These are phyloP conservation scores for Babyrousa celebensis DNA, from an alignment of 2,797 vertebrate genomes.

Conservation along the genomic window DNA sequence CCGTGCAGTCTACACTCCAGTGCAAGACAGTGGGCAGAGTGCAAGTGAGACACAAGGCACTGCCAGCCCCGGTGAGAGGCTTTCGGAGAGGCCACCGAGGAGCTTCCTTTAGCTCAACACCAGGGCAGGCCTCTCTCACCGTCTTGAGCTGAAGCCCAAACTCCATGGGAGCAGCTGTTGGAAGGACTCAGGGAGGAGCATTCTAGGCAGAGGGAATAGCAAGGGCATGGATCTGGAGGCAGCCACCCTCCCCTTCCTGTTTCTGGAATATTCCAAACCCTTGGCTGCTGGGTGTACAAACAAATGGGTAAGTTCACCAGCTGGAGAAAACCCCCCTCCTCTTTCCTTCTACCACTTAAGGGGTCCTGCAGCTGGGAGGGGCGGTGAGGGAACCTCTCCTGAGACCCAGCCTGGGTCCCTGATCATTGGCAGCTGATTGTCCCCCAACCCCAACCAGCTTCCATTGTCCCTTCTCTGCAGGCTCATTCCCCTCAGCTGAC, in stretches of 20 bases:
- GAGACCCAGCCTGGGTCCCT: background rate
- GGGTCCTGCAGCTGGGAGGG: background rate
- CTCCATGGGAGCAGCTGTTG: background rate
- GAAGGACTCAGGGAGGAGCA: background rate
- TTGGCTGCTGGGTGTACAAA: background rate
- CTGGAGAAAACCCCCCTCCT: background rate
- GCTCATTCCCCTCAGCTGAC: background rate
- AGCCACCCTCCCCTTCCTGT: background rate
- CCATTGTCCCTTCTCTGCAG: background rate
- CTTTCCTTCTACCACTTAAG: background rate
- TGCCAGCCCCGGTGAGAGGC: background rate
- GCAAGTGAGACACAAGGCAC: background rate
- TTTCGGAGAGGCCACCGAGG: accelerated
- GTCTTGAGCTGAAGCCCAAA: background rate
- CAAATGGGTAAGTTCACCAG: background rate
- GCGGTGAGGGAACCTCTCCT: background rate
- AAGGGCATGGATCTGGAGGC: background rate
- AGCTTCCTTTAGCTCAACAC: background rate
- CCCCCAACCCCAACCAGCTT: no score
- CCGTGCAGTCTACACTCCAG: background rate
- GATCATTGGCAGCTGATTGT: background rate
- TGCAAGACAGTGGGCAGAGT: background rate
- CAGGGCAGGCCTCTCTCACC: background rate
- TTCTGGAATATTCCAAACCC: slow-evolving; percentile 58
- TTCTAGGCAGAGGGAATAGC: background rate